These are phyloP conservation scores for human DNA, from an alignment of 2,113 vertebrate species.

Conservation along the genomic window GRCh38 chr12:92184001-92184500, in stretches of 20 bases:
- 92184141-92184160: background rate
- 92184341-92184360: background rate
- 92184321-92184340: background rate
- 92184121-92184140: background rate
- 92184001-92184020: background rate
- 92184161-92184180: background rate
- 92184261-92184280: slow-evolving; percentile 5
- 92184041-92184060: background rate
- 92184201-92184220: slow-evolving; percentile 24
- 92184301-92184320: background rate
- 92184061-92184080: background rate
- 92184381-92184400: background rate
- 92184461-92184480: background rate
- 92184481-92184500: background rate
- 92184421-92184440: background rate
- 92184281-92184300: background rate
- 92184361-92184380: background rate
- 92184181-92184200: background rate
- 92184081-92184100: background rate
- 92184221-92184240: slow-evolving; percentile 72
- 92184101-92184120: background rate
- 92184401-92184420: background rate
- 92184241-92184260: slow-evolving; percentile 25
- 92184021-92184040: background rate
- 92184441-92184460: slow-evolving; percentile 11